Evolutionary conservation across 2,888 invertebrate species (phyloP).

Genomic region (Chaetogeoica ovagalla): DNA sequence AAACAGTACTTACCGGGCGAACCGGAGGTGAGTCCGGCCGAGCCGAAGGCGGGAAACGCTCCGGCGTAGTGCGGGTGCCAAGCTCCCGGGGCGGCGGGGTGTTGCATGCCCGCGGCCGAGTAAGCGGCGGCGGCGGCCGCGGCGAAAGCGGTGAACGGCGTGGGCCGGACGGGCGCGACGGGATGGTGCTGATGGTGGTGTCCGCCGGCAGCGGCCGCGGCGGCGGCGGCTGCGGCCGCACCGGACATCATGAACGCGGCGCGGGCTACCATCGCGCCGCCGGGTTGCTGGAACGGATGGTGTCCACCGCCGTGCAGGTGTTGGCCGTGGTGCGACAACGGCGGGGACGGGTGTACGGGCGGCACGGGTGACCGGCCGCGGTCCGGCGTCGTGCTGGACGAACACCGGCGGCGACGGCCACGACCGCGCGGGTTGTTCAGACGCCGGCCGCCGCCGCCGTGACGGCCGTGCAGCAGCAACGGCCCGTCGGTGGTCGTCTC

Average conservation of each 20-base stretch:
- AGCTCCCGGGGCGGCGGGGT: slow-evolving; percentile 47
- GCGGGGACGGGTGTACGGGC: slow-evolving; percentile 64
- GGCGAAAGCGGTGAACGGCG: slow-evolving; percentile 74
- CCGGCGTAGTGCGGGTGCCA: slow-evolving; percentile 48
- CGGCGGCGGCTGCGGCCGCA: slow-evolving; percentile 62
- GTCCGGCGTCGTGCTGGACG: slow-evolving; percentile 49
- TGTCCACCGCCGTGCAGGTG: slow-evolving; percentile 59
- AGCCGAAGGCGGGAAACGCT: slow-evolving; percentile 45
- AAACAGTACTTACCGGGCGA: slow-evolving; percentile 56
- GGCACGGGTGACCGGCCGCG: slow-evolving; percentile 55
- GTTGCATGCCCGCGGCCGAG: slow-evolving; percentile 60
- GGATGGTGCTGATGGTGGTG: slow-evolving; percentile 51
- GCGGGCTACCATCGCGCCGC: slow-evolving; percentile 55
- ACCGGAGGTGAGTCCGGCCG: slow-evolving; percentile 56
- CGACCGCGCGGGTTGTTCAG: slow-evolving; percentile 57
- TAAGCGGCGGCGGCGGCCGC: slow-evolving; percentile 70
- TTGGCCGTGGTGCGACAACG: slow-evolving; percentile 63
- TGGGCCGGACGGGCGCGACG: slow-evolving; percentile 69
- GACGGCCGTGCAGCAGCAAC: slow-evolving; percentile 9
- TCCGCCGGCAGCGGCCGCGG: slow-evolving; percentile 66
- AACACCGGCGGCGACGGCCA: slow-evolving; percentile 47
- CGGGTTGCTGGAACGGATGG: slow-evolving; percentile 62
- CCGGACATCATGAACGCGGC: slow-evolving; percentile 51
- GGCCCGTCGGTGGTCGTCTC: slow-evolving; percentile 58
- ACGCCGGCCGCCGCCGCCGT: slow-evolving; percentile 27